These are phyloP conservation scores for Silurus lanzhouensis DNA, from an alignment of 2,797 vertebrate species.

Conservation along the genomic window DNA sequence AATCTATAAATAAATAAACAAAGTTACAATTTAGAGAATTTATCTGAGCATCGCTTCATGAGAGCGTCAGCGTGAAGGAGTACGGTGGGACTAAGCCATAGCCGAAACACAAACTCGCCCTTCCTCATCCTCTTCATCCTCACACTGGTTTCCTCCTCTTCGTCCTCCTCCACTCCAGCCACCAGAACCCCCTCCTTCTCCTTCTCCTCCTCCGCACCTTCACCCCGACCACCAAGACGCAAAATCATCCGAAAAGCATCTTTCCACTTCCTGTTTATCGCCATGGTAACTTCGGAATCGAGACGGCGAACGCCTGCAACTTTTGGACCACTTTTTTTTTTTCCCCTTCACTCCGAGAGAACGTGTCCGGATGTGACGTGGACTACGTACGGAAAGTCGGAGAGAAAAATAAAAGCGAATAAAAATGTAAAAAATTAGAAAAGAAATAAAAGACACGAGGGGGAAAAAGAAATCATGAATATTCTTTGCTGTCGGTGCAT, in stretches of 20 bases:
- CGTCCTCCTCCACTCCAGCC: neutral
- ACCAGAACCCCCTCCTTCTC: constrained; percentile 49
- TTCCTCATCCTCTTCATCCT: neutral
- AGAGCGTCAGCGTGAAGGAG: constrained; percentile 68
- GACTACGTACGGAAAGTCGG: constrained; percentile 61
- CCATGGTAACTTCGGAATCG: constrained; percentile 68
- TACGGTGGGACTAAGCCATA: constrained; percentile 89
- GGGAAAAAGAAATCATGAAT: constrained; percentile 69
- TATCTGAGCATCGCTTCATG: constrained; percentile 67
- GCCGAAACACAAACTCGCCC: constrained; percentile 71
- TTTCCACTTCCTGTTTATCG: constrained; percentile 69
- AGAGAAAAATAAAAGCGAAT: no score
- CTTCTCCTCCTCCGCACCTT: no score
- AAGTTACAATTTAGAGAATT: constrained; percentile 54
- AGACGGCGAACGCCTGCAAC: constrained; percentile 56
- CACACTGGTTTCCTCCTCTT: neutral
- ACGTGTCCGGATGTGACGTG: constrained; percentile 65
- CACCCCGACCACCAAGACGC: constrained; percentile 57
- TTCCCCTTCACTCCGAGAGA: constrained; percentile 63
- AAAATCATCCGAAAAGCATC: constrained; percentile 61
- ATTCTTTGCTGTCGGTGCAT: constrained; percentile 91
- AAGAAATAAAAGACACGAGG: constrained; percentile 36
- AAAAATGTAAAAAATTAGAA: neutral
- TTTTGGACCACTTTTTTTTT: constrained; percentile 60
- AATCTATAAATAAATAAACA: constrained; percentile 39